phyloP scores from a whole-genome alignment of 2,888 invertebrate genomes.

The Mystacides longicornis region DNA sequence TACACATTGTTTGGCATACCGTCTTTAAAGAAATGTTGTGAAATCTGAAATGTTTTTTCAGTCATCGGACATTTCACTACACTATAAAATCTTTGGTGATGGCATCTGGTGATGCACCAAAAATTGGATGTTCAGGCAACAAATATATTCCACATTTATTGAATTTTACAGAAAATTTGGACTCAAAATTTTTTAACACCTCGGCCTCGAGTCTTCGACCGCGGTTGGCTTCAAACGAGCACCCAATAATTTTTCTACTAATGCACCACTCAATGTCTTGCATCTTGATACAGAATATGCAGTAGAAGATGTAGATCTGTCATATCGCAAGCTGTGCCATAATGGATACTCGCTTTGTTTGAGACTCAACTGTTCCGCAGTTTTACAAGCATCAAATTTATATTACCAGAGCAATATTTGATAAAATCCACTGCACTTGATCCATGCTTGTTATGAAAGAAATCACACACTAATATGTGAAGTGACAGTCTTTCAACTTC shows the following conservation, averaged over 20 bases:
- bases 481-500: neutral
- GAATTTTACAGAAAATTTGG: neutral
- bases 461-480: neutral
- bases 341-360: neutral
- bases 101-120: slow-evolving; percentile 11
- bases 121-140: neutral
- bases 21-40: neutral
- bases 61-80: slow-evolving; percentile 2
- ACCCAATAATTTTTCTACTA: neutral
- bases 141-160: slow-evolving; percentile 7
- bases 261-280: neutral
- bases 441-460: neutral
- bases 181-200: slow-evolving; percentile 1
- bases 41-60: slow-evolving; percentile 2
- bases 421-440: neutral
- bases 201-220: slow-evolving; percentile 1
- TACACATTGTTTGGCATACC: neutral
- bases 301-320: neutral
- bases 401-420: neutral
- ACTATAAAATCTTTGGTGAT: neutral
- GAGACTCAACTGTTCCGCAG: neutral
- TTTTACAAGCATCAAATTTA: neutral
- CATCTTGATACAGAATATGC: slow-evolving; percentile 4
- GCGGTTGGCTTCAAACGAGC: slow-evolving; percentile 1
- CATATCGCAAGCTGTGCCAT: slow-evolving; percentile 6